These are phyloP conservation scores for Eubasilissa regina DNA, from an alignment of 1,140 invertebrate genomes.

Conservation along the genomic window DNA sequence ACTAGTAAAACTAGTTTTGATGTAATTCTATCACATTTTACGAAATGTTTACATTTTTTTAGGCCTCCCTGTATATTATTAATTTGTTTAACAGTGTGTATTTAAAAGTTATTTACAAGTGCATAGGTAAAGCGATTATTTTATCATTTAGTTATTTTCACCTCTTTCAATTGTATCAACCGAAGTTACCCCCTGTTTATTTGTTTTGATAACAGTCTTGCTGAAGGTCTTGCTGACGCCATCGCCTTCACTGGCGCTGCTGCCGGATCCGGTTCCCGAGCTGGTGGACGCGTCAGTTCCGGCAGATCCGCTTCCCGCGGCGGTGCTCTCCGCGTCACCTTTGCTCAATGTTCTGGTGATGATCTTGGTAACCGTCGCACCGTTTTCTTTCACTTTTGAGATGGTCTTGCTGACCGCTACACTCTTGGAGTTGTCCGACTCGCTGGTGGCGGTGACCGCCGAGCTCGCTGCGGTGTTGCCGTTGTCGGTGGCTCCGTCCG, in stretches of 20 bases:
- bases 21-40: no score
- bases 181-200: neutral
- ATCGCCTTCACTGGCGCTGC: neutral
- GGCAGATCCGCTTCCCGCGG: neutral
- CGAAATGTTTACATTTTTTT: no score
- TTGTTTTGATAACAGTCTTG: conserved; percentile 14
- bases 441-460: neutral
- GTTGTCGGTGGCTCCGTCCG: neutral
- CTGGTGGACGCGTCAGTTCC: neutral
- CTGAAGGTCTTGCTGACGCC: neutral
- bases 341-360: neutral
- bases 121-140: no score
- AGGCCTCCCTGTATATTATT: no score
- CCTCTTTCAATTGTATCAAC: neutral
- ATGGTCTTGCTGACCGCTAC: neutral
- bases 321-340: neutral
- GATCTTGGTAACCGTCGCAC: neutral
- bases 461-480: neutral
- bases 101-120: no score
- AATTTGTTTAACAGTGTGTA: no score
- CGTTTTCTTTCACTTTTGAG: neutral
- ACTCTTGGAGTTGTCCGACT: neutral
- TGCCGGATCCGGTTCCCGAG: neutral
- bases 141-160: no score
- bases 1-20: no score